Percentiles rank a stretch among this genome's conserved stretches.
phyloP scores from a whole-genome alignment of 92 coral and sea anemone species.

The Bergia sp. region DNA sequence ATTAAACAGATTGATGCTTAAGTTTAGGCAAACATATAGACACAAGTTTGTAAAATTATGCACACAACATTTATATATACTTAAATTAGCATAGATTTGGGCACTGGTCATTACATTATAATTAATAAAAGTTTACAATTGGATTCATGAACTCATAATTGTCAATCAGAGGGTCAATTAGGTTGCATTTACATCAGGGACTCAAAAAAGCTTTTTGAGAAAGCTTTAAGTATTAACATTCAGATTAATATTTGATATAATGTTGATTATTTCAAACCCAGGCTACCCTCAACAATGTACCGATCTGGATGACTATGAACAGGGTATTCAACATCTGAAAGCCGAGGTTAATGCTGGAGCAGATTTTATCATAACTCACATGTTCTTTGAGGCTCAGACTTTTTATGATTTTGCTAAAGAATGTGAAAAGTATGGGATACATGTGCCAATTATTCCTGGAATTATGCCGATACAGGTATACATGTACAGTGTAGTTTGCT shows the following conservation, averaged over 20 bases:
- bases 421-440: conserved; percentile 73
- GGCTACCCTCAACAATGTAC: conserved; percentile 63
- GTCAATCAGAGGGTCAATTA: no score
- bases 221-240: background rate
- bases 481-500: no score
- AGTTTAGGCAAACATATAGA: no score
- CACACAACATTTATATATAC: no score
- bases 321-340: conserved; percentile 72
- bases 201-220: no score
- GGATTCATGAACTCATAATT: no score
- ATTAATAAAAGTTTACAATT: no score
- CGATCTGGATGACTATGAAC: conserved; percentile 60
- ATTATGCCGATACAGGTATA: conserved; percentile 82
- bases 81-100: no score
- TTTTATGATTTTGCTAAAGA: conserved; percentile 77
- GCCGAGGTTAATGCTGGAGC: conserved; percentile 83
- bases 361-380: conserved; percentile 78
- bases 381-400: conserved; percentile 82
- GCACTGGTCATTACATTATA: no score
- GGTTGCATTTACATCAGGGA: no score
- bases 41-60: no score
- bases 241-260: background rate
- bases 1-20: no score
- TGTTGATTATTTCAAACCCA: background rate
- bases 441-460: conserved; percentile 90